A percentile compares a stretch with the other conserved stretches of the same genome.
Evolutionary conservation across 2,888 invertebrate genomes (phyloP).

Genomic region (Argyra leucocephala): DNA sequence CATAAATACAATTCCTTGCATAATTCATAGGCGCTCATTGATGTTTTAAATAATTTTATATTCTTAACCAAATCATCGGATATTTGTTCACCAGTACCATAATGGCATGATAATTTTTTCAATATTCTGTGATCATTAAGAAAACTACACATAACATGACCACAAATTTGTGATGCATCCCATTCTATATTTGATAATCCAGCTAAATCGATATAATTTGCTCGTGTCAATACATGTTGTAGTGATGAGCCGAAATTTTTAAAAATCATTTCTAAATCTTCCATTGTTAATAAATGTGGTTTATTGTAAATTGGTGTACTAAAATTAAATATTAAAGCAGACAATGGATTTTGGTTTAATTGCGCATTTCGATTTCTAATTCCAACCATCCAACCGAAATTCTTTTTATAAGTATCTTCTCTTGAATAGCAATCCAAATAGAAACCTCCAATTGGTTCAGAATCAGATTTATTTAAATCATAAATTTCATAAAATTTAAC

Average conservation of each 20-base stretch:
- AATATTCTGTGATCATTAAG: constrained; percentile 55
- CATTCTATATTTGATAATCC: constrained; percentile 84
- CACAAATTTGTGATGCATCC: constrained; percentile 81
- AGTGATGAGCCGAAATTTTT: constrained; percentile 79
- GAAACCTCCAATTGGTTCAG: constrained; percentile 63
- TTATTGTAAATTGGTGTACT: constrained; percentile 52
- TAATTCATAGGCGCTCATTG: constrained; percentile 70
- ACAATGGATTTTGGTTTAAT: constrained; percentile 58
- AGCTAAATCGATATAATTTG: constrained; percentile 72
- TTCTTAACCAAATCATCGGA: constrained; percentile 56
- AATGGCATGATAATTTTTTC: constrained; percentile 62
- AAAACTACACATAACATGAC: constrained; percentile 75
- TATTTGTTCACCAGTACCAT: constrained; percentile 60
- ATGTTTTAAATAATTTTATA: constrained; percentile 54
- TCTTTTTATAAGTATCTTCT: constrained; percentile 54
- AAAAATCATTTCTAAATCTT: constrained; percentile 68
- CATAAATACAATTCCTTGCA: constrained; percentile 74
- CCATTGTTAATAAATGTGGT: constrained; percentile 63
- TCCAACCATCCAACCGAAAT: constrained; percentile 69
- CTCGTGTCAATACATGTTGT: constrained; percentile 74
- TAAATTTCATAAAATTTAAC: constrained; percentile 74
- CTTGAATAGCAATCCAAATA: constrained; percentile 74
- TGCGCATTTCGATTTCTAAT: constrained; percentile 62
- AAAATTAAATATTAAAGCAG: constrained; percentile 78
- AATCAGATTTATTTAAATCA: constrained; percentile 28